Base-by-base conservation (phyloP, 1,140 invertebrate species). In the Halesus radiatus region DNA sequence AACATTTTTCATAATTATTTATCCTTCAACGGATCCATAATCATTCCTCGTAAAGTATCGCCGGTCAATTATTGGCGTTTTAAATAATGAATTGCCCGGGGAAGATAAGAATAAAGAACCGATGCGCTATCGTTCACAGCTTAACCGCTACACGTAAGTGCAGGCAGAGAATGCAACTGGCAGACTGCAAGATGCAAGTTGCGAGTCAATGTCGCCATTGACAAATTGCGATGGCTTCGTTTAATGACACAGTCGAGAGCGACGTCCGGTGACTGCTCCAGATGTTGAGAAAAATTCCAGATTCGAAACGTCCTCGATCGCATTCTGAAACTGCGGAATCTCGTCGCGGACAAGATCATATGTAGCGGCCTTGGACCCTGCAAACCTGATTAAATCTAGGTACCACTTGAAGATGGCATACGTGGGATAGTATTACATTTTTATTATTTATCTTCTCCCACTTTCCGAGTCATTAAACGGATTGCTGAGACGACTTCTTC, bases 211-310 rank as follows among this genome's bases (percentile, higher is more conserved):
- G 76, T 68, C 58, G 10, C 50, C 23, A 56, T 54, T 78, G 76
- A 78, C 76, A 78, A 72, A 78, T 78, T 78, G 52, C 22, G 76
- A 78, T 78, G 76, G 54, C 66, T 78, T 20, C 76, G 50, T 78
- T 78, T 78, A 77, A 77, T 50, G 60, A 29, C 37, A 15, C 18
- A 16, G 50, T 18, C 22, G 20, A 18, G 8, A 13, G 22, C 22
- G 13, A 20, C 23, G 74, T 45, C 23, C 10, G 76, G 56, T 15
- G 29, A 45, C 37, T 62, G 74, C 18, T 22, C 54, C 29, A 77
- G 60, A 66, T 70, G 62, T 29, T n/a, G 66, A 8, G 52, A 54
- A 74, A 74, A 23, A 60, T 62, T 20, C n/a, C 16, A 1, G 3
- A 16, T 10, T n/a, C 53, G 50, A 52, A 29, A 37, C 52, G 76